These are phyloP conservation scores for Coenonympha arcania DNA, from an alignment of 2,888 invertebrate species.

Conservation along the genomic window DNA sequence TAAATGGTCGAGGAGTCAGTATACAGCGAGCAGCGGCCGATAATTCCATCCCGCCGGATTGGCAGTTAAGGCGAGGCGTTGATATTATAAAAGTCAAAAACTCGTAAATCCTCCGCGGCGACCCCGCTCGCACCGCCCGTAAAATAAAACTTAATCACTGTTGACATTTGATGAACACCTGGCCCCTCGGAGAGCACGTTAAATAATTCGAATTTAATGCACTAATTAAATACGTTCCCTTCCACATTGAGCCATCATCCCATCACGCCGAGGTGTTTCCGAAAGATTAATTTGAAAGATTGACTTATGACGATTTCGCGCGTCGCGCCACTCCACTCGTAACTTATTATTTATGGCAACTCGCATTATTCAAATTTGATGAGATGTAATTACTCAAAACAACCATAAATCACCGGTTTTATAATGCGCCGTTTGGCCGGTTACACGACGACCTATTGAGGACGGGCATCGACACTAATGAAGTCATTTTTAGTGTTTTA, in stretches of 20 bases:
- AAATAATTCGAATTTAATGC: constrained; percentile 69
- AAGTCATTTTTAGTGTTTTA: constrained; percentile 58
- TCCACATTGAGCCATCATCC: constrained; percentile 67
- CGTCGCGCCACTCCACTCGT: constrained; percentile 48
- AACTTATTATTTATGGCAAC: constrained; percentile 61
- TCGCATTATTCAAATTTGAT: constrained; percentile 73
- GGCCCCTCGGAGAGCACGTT: constrained; percentile 49
- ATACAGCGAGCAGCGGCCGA: constrained; percentile 57
- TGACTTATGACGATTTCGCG: constrained; percentile 66
- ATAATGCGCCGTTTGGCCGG: constrained; percentile 57
- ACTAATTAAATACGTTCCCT: constrained; percentile 70
- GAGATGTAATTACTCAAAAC: constrained; percentile 72
- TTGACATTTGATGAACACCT: constrained; percentile 71
- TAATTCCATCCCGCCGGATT: constrained; percentile 59
- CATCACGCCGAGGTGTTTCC: constrained; percentile 59
- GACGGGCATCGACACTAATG: constrained; percentile 40
- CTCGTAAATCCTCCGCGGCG: constrained; percentile 54
- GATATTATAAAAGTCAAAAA: constrained; percentile 69
- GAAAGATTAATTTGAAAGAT: constrained; percentile 63
- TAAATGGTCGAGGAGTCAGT: constrained; percentile 59
- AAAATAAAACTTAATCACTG: constrained; percentile 69
- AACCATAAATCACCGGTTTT: constrained; percentile 67
- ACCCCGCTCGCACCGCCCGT: constrained; percentile 42
- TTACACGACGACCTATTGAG: constrained; percentile 49
- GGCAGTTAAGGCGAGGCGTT: constrained; percentile 64